phyloP scores from a whole-genome alignment of 1,140 invertebrate genomes.

The Dendroctonus ponderosae region DNA sequence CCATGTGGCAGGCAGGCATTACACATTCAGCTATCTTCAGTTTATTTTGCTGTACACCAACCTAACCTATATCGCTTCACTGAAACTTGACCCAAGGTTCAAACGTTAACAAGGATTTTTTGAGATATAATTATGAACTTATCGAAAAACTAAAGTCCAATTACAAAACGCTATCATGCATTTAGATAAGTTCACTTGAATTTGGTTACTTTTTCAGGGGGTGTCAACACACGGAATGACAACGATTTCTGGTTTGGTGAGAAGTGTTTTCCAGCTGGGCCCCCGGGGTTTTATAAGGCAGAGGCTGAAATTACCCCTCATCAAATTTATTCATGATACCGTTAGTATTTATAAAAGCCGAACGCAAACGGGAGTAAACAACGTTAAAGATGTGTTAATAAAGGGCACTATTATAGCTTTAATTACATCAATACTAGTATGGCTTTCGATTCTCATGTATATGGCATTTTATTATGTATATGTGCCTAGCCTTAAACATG shows the following conservation, averaged over 20 bases:
- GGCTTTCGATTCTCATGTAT: constrained; percentile 86
- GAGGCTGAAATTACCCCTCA: constrained; percentile 46
- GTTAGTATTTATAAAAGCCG: constrained; percentile 52
- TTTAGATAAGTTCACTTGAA: constrained; percentile 4
- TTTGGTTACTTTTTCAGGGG: background rate
- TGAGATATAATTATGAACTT: background rate
- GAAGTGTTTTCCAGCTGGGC: constrained; percentile 31
- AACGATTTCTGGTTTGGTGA: constrained; percentile 9
- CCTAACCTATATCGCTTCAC: no score
- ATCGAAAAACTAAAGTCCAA: constrained; percentile 23
- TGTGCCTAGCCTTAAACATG: constrained; percentile 80
- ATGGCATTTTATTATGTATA: constrained; percentile 86
- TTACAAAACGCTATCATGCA: background rate
- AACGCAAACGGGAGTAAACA: constrained; percentile 59
- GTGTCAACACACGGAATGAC: constrained; percentile 7
- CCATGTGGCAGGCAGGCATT: no score
- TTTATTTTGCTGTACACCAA: no score
- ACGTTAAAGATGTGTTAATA: constrained; percentile 65
- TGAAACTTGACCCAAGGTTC: no score
- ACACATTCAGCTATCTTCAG: no score
- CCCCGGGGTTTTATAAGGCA: constrained; percentile 40
- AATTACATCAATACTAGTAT: constrained; percentile 70
- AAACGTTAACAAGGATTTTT: no score
- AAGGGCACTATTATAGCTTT: constrained; percentile 67
- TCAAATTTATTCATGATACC: constrained; percentile 47